Evolutionary conservation across 2,888 invertebrate genomes (phyloP).

Genomic region (Tipula helvola): DNA sequence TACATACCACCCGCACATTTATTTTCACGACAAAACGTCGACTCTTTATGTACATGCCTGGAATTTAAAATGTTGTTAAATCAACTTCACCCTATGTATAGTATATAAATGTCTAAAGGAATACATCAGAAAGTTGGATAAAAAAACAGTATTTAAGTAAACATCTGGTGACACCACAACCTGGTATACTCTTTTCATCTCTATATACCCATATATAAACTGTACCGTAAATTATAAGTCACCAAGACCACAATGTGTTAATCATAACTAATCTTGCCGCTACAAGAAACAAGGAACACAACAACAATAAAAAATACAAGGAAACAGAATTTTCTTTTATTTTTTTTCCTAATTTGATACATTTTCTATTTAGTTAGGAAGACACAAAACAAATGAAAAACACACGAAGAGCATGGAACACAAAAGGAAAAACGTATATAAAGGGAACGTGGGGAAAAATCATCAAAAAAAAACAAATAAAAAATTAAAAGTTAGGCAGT

Average conservation of each 20-base stretch:
- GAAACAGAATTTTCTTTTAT: neutral
- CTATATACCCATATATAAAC: neutral
- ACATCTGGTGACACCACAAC: neutral
- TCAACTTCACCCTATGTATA: neutral
- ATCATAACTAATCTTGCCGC: neutral
- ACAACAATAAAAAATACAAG: neutral
- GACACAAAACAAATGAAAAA: neutral
- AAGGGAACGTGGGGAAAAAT: neutral
- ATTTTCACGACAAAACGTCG: neutral
- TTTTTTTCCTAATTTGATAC: neutral
- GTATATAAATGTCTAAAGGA: neutral
- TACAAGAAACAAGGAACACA: neutral
- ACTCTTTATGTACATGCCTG: neutral
- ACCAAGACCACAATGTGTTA: neutral
- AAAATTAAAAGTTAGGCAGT: conserved; percentile 5
- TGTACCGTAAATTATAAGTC: neutral
- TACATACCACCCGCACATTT: neutral
- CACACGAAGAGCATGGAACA: neutral
- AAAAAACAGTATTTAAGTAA: neutral
- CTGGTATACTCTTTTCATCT: neutral
- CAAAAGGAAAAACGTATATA: neutral
- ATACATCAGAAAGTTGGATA: neutral
- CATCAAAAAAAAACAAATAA: neutral
- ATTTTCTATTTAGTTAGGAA: neutral
- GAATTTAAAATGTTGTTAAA: neutral